Evolutionary conservation across 2,797 vertebrate genomes (phyloP), one percentile per base, ranked within the genome.

Genomic region (Dipus sagitta): DNA sequence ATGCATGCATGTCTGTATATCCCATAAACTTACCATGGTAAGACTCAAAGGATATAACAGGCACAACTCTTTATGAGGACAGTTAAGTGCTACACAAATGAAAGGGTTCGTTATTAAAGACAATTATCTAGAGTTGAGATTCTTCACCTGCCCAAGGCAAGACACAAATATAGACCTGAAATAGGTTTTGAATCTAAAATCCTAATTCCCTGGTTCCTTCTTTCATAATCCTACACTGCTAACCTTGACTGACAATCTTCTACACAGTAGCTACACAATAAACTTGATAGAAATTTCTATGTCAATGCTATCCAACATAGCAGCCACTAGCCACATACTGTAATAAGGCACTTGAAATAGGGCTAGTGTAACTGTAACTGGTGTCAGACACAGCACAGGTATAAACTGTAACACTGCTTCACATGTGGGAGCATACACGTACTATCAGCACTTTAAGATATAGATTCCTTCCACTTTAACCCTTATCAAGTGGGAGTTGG

Each of bases 51-150:
- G 7, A 86, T 10, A 68, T 54, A 52, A 90, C 0, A 92, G 67
- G 75, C 2, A 21, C 17, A 91, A 91, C 23, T 47, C 58, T 58
- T 87, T 17, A 26, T 67, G 68, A 88, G n/a, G 76, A 77, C 1
- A 72, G 21, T 58, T 7, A 74, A 74, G 13, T 72, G 32, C 84
- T 76, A 70, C 6, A 78, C 47, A 85, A 90, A 96, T 89, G 10
- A 81, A 94, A 88, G 34, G 14, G 60, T 28, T 95, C 52, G 30
- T 85, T 78, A 75, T 75, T 86, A 91, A 93, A 93, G 78, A 88
- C 17, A 20, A 91, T 71, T 47, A 85, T 34, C 74, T 91, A 20
- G 86, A 62, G 13, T 30, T 72, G 47, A 93, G 47, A 94, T 60
- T 65, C 32, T 88, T 38, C 38, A 93, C 67, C 20, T 62, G 14